Evolutionary conservation across 1,140 invertebrate genomes (phyloP), one percentile per base, ranked within the genome.

Genomic region (Heliothis subflexa): DNA sequence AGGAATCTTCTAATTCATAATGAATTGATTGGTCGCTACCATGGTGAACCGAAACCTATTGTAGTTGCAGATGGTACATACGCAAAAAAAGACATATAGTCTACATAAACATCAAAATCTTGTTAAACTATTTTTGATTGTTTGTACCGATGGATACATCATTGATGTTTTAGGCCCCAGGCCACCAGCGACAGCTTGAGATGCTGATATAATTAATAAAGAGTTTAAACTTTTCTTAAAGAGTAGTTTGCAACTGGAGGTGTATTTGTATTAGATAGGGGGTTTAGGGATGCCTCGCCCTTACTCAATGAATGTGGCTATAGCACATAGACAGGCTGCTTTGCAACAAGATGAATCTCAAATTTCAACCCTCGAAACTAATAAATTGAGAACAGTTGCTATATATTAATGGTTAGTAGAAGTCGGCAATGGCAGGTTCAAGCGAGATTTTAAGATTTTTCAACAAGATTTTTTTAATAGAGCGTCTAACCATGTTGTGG

Each of bases 201-300:
- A 50, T 50, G 49, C 49, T 4, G 11, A 12, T 3, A 74, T 40
- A n/a, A n/a, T n/a, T n/a, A n/a, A n/a, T n/a, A n/a, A n/a, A n/a
- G n/a, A n/a, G n/a, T n/a, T n/a, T n/a, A n/a, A n/a, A n/a, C n/a
- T n/a, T n/a, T n/a, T n/a, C n/a, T n/a, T n/a, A n/a, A n/a, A n/a
- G n/a, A n/a, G n/a, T n/a, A n/a, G n/a, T n/a, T n/a, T n/a, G n/a
- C n/a, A n/a, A n/a, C n/a, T n/a, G 57, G 49, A 40, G 77, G 64
- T 62, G 45, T 28, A 25, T 78, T 78, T 61, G 64, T 62, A 12
- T 50, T 78, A 13, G 76, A 78, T 62, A 78, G 76, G 33, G 66
- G 76, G 2, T 78, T 71, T 21, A 59, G 76, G 18, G 66, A 78
- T 28, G 57, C 13, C 4, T 4, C 12, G 1, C 3, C 61, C 2